phyloP scores from a whole-genome alignment of 1,140 invertebrate species.

The Potamilus streckersoni region DNA sequence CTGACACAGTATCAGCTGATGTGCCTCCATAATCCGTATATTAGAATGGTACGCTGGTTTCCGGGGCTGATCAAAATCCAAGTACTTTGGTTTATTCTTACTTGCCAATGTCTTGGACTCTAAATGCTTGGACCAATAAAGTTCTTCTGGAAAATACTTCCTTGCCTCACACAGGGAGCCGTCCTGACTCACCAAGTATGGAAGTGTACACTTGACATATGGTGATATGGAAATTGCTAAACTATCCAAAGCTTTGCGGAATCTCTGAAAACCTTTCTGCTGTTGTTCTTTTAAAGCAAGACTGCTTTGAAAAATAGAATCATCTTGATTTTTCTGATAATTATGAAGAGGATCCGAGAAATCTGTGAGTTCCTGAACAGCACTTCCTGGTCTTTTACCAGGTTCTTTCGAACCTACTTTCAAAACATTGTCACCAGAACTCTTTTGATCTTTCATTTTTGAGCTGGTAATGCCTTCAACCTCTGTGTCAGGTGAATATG shows the following conservation, averaged over 20 bases:
- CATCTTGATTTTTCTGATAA: slow-evolving; percentile 63
- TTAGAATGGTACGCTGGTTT: slow-evolving; percentile 34
- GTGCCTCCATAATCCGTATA: slow-evolving; percentile 67
- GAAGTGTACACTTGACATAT: slow-evolving; percentile 84
- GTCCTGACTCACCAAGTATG: slow-evolving; percentile 87
- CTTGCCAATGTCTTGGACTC: slow-evolving; percentile 35
- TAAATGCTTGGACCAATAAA: slow-evolving; percentile 79
- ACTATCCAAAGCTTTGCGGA: slow-evolving; percentile 80
- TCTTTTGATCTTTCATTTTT: too few relatives aligned
- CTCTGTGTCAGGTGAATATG: too few relatives aligned
- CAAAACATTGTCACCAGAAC: not conserved
- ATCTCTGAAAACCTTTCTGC: slow-evolving; percentile 65
- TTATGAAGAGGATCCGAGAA: slow-evolving; percentile 66
- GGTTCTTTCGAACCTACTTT: not conserved
- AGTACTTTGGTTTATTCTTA: slow-evolving; percentile 39
- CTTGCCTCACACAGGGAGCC: slow-evolving; percentile 83
- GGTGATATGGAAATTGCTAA: slow-evolving; percentile 87
- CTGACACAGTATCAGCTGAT: slow-evolving; percentile 80
- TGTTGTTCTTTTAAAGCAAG: slow-evolving; percentile 41
- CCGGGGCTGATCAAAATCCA: slow-evolving; percentile 29
- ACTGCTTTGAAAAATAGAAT: slow-evolving; percentile 62
- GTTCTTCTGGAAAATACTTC: slow-evolving; percentile 82
- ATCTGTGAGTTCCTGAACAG: slow-evolving; percentile 53
- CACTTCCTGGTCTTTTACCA: not conserved
- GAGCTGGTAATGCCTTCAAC: too few relatives aligned